phyloP scores from a whole-genome alignment of 2,888 invertebrate genomes.

The Conus canariensis region DNA sequence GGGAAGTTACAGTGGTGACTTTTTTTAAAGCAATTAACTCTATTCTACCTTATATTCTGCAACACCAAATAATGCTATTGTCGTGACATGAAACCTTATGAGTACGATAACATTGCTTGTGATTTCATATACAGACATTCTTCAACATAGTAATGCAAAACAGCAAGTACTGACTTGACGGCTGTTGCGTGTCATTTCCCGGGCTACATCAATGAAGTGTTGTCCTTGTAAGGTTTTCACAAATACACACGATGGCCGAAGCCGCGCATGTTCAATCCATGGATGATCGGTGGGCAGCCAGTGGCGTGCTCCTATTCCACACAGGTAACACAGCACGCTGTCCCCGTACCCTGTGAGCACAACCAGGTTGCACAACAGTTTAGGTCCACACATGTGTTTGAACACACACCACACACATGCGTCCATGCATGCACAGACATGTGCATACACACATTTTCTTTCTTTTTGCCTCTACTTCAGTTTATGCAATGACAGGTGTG shows the following conservation, averaged over 20 bases:
- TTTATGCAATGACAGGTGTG: too few relatives aligned
- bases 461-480: too few relatives aligned
- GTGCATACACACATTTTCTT: too few relatives aligned
- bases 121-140: background rate
- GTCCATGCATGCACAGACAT: too few relatives aligned
- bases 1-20: too few relatives aligned
- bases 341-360: slow-evolving; percentile 35
- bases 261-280: slow-evolving; percentile 60
- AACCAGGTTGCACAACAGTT: background rate
- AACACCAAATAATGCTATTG: too few relatives aligned
- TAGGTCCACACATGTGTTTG: too few relatives aligned
- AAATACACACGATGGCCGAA: slow-evolving; percentile 55
- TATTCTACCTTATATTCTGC: background rate
- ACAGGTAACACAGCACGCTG: slow-evolving; percentile 34
- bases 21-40: too few relatives aligned
- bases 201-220: slow-evolving; percentile 54
- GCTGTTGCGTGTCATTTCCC: slow-evolving; percentile 33
- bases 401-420: too few relatives aligned
- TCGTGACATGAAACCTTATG: too few relatives aligned
- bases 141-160: too few relatives aligned
- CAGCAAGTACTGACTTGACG: slow-evolving; percentile 20
- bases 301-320: slow-evolving; percentile 50
- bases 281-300: slow-evolving; percentile 60
- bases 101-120: background rate
- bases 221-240: slow-evolving; percentile 52